These are phyloP conservation scores for Sorex araneus DNA, from an alignment of 2,113 vertebrate genomes.

Conservation along the genomic window DNA sequence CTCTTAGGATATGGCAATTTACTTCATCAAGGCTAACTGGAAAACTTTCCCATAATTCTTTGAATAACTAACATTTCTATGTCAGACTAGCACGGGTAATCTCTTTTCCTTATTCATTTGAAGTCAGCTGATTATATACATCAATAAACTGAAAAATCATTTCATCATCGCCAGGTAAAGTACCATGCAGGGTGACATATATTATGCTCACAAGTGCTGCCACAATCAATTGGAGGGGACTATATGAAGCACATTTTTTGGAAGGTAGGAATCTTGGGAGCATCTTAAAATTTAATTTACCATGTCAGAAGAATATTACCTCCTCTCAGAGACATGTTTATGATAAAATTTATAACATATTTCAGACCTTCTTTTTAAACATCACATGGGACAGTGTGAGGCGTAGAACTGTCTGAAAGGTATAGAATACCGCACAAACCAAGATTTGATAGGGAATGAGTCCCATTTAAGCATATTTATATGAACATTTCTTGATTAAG, in stretches of 20 bases:
- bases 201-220: too few species aligned
- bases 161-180: neutral
- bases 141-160: neutral
- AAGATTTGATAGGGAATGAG: neutral
- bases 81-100: neutral
- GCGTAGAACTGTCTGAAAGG: neutral
- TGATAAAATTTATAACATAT: neutral
- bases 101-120: neutral
- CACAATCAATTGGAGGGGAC: neutral
- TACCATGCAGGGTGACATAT: neutral
- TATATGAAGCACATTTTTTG: neutral
- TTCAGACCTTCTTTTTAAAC: neutral
- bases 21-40: neutral
- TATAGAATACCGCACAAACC: neutral
- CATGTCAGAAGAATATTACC: neutral
- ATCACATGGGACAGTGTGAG: neutral
- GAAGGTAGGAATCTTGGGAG: neutral
- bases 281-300: neutral
- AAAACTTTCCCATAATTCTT: neutral
- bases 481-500: neutral
- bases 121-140: neutral
- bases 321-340: neutral
- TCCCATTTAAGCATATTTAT: neutral
- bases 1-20: neutral
- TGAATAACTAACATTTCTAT: neutral